Percentiles rank a stretch among this genome's conserved stretches.
Conservation (phyloP, 2,113 vertebrate species). For the Hiodon alosoides region DNA sequence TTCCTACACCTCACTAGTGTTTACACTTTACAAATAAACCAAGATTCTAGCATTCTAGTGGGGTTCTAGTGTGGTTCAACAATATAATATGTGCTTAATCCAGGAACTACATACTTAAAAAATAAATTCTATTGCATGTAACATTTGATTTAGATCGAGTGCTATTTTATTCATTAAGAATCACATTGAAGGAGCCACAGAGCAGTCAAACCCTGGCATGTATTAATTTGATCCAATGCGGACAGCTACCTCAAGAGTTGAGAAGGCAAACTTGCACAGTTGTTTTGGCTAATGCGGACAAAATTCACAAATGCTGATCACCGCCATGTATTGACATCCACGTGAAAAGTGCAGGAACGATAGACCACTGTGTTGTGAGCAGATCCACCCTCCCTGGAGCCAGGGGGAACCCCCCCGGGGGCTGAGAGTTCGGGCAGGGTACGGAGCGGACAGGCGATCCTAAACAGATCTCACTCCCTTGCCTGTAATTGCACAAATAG, state of each 20-base stretch:
- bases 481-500: conserved; percentile 62
- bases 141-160: background rate
- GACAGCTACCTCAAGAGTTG: background rate
- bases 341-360: background rate
- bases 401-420: background rate
- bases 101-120: background rate
- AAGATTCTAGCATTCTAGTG: no score
- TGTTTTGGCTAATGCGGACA: background rate
- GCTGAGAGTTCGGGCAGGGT: conserved; percentile 31
- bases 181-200: background rate
- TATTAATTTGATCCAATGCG: background rate
- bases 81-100: background rate
- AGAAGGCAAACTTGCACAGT: background rate
- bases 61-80: no score
- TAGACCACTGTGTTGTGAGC: no score
- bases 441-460: conserved; percentile 50
- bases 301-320: background rate
- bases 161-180: background rate
- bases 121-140: background rate
- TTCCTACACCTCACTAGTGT: background rate
- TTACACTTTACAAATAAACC: no score
- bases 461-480: conserved; percentile 50
- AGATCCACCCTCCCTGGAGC: no score
- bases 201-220: background rate
- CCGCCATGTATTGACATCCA: background rate